Base-by-base conservation (phyloP, 2,113 vertebrate genomes). In the Pontoporia blainvillei region DNA sequence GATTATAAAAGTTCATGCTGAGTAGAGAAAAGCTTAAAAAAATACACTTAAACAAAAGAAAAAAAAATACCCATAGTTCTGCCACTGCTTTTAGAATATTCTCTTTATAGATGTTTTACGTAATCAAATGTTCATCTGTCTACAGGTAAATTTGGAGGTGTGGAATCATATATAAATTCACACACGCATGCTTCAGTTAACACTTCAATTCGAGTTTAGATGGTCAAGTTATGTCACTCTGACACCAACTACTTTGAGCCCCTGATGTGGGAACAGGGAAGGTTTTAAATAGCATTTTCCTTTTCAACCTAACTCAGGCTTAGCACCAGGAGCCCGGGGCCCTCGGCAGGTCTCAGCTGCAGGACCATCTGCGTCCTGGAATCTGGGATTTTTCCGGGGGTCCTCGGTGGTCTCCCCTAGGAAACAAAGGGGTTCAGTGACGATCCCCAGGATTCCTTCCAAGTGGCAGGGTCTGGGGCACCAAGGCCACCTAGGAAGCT, bases 321-420 rank as follows among this genome's bases (percentile, higher is more conserved):
- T 8, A n/a, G 44, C 39, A 17, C 2, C 20, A 61, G 52, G 84
- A 85, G 49, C 66, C 52, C 9, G 5, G 69, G 27, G 59, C 15
- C 67, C 12, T 18, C 31, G 20, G 20, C 6, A 6, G 44, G 0
- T 9, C 20, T 31, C 57, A 17, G n/a, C 57, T 39, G 34, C 69
- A 1, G 52, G 6, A 11, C 39, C 46, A 3, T 3, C 44, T 41
- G 29, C 18, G 1, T 11, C 61, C 4, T 0, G 21, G 78, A n/a
- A 8, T 5, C 31, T 5, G 1, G 52, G 21, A 81, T 27, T 57
- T 79, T 27, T 41, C 82, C 4, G 17, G 36, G 52, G 21, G 61
- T 61, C 39, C 46, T 41, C 9, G 0, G 8, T 15, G 10, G 3
- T 39, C 93, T 64, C 34, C 15, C 2, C 67, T 44, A 0, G 34